phyloP scores from a whole-genome alignment of 1,140 invertebrate species.

The Trichonephila clavipes region DNA sequence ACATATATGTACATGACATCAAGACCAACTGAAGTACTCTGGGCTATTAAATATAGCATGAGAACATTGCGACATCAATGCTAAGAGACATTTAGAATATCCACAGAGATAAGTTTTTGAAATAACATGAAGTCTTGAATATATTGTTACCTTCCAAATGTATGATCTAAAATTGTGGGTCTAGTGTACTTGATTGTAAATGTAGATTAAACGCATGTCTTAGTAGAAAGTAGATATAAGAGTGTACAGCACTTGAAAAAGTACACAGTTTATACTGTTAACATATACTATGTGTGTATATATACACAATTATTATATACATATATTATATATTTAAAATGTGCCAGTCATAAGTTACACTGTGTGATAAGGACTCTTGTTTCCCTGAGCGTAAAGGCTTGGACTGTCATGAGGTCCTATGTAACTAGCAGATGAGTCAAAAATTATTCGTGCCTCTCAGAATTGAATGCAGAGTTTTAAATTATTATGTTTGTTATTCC shows the following conservation, averaged over 20 bases:
- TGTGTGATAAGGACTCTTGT: slow-evolving; percentile 66
- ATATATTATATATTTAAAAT: slow-evolving; percentile 75
- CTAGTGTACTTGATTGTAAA: slow-evolving; percentile 70
- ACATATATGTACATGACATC: slow-evolving; percentile 34
- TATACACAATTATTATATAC: slow-evolving; percentile 69
- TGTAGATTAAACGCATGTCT: slow-evolving; percentile 70
- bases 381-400: slow-evolving; percentile 39
- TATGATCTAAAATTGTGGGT: slow-evolving; percentile 72
- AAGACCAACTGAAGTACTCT: slow-evolving; percentile 35
- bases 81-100: slow-evolving; percentile 58
- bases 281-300: slow-evolving; percentile 68
- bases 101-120: slow-evolving; percentile 54
- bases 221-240: slow-evolving; percentile 65
- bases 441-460: slow-evolving; percentile 52
- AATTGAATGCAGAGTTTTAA: slow-evolving; percentile 64
- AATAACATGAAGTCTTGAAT: slow-evolving; percentile 60
- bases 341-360: slow-evolving; percentile 73
- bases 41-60: slow-evolving; percentile 18
- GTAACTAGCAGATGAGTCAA: slow-evolving; percentile 56
- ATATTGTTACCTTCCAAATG: slow-evolving; percentile 65
- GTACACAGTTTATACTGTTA: slow-evolving; percentile 74
- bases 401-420: slow-evolving; percentile 25
- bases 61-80: slow-evolving; percentile 52
- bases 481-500: slow-evolving; percentile 60
- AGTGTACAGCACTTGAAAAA: slow-evolving; percentile 71